Percentiles rank a stretch among this genome's conserved stretches.
Evolutionary conservation across 1,140 invertebrate genomes (phyloP).

Genomic region (Cyclargus thomasi): DNA sequence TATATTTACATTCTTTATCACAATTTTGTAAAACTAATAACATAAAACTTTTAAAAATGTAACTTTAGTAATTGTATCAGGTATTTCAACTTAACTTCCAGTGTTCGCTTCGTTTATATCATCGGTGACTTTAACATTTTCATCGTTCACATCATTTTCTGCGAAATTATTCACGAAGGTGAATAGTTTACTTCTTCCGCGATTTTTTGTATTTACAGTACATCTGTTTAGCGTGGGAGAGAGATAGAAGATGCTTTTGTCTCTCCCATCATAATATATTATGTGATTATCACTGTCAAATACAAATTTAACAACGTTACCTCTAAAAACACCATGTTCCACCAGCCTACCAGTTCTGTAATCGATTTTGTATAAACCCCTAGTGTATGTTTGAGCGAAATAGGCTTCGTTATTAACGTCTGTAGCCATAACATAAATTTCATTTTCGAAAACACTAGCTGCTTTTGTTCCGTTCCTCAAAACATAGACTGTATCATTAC

Average conservation of each 20-base stretch:
- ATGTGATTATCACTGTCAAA: slow-evolving; percentile 53
- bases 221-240: slow-evolving; percentile 44
- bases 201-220: slow-evolving; percentile 34
- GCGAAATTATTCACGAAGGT: not conserved
- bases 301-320: slow-evolving; percentile 39
- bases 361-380: slow-evolving; percentile 46
- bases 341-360: slow-evolving; percentile 31
- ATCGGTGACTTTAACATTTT: not conserved
- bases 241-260: slow-evolving; percentile 48
- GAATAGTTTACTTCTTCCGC: not conserved
- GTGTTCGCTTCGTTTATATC: not conserved
- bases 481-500: slow-evolving; percentile 39
- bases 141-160: not conserved
- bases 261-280: slow-evolving; percentile 43
- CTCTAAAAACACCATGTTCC: slow-evolving; percentile 46
- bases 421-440: slow-evolving; percentile 46
- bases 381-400: slow-evolving; percentile 45
- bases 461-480: slow-evolving; percentile 40
- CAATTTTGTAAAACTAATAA: too few relatives aligned
- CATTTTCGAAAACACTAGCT: slow-evolving; percentile 39
- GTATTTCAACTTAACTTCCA: not conserved
- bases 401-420: slow-evolving; percentile 44
- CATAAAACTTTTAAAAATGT: too few relatives aligned
- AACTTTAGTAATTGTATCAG: too few relatives aligned
- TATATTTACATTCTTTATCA: too few relatives aligned